Base-by-base conservation (phyloP, 2,888 invertebrate species). In the Tetragonula carbonaria region DNA sequence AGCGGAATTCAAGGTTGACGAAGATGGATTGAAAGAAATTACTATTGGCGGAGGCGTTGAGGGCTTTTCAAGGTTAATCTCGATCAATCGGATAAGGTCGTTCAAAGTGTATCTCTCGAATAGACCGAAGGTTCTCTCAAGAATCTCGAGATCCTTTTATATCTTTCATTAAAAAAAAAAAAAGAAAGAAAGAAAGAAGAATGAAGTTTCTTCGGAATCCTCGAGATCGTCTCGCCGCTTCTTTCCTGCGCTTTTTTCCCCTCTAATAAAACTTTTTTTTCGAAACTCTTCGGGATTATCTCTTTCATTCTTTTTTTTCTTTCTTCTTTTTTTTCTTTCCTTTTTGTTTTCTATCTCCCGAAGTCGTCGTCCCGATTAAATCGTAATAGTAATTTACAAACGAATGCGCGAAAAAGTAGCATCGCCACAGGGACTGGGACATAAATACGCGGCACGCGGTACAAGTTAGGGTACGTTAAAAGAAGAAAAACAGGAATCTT, bases 401-500 rank as follows among this genome's bases (percentile, higher is more conserved):
- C 53, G 45, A 67, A 57, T 28, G 18, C 23, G 55, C 38, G 55
- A 65, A 74, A 78, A 75, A 68, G 74, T 85, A 85, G 59, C 74
- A 51, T 28, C 38, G 62, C 65, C 51, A 16, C 73, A 65, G 53
- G 57, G 67, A 28, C 74, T 38, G 14, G 45, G 51, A 59, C 59
- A 80, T 86, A 86, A 88, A 88, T 74, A 73, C 76, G 53, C 18
- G 45, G 63, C 77, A 62, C 59, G 21, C 38, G 33, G 70, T 38
- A 63, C 63, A 71, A 73, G 75, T 77, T 80, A 68, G 62, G 63
- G 71, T 59, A 57, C 73, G 71, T 77, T 71, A 79, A 79, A 82
- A 84, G 68, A 80, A 87, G 67, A 80, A 78, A 80, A 85, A 67
- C 23, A 78, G 74, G 63, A 82, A 85, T 85, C 76, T 87, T 88